Evolutionary conservation across 2,888 invertebrate genomes (phyloP), one percentile per base, ranked within the genome.

Genomic region (Hypomecis punctinalis): DNA sequence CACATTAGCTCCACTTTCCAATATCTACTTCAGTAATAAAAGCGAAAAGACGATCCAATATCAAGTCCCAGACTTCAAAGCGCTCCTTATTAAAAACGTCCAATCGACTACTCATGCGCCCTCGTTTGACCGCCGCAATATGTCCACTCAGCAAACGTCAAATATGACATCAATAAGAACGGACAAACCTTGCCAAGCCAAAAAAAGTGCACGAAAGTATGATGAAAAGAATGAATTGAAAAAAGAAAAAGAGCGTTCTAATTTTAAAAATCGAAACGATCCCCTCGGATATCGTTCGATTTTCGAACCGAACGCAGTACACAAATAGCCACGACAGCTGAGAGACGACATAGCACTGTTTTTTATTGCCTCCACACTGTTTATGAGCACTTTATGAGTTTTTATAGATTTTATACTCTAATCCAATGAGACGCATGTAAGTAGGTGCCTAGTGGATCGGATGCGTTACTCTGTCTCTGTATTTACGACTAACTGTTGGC

Each of bases 281-380:
- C 61, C 61, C 83, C 82, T 81, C 77, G 88, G 88, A 90, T 89
- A 58, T 85, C 76, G 89, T 91, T 92, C 92, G 92, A 92, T 93
- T 90, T 91, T 88, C 82, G 85, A 90, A 89, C 82, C 82, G 85
- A 90, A 89, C 82, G 81, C 68, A 58, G 73, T 70, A 90, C 89
- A 90, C 90, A 92, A 92, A 92, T 92, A 92, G 89, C 90, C 88
- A 84, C 90, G 91, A 91, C 92, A 92, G 93, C 92, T 92, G 93
- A 92, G 86, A 85, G 83, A 87, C 88, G 89, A 89, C 90, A 64
- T 48, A 64, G 60, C 64, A 86, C 87, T 85, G 85, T 89, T 92
- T 91, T 92, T 93, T 92, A 91, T 90, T 89, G 84, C 91, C 87
- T 86, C 88, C 90, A 84, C 87, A 88, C 86, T 90, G 91, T 92